A percentile compares a stretch with the other conserved stretches of the same genome.
These are phyloP conservation scores for Atta cephalotes DNA, from an alignment of 1,140 invertebrate genomes.

Conservation along the genomic window DNA sequence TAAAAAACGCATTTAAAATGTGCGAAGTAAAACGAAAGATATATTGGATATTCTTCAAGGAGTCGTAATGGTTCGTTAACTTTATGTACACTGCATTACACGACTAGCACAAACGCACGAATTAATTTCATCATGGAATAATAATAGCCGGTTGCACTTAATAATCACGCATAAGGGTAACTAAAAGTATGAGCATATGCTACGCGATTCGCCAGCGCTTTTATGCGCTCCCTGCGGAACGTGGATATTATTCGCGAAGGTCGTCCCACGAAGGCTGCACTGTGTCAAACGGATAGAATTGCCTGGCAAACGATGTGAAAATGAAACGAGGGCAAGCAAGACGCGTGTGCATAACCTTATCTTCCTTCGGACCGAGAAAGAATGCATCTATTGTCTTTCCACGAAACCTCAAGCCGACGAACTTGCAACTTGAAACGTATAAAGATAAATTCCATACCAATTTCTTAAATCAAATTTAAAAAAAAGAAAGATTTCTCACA, in stretches of 20 bases:
- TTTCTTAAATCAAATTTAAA: not conserved
- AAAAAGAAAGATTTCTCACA: not conserved
- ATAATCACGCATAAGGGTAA: conserved; percentile 47
- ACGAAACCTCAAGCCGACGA: conserved; percentile 53
- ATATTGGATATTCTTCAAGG: conserved; percentile 8
- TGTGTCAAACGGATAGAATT: conserved; percentile 71
- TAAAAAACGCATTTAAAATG: not conserved
- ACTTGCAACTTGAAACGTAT: not conserved
- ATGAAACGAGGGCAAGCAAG: conserved; percentile 69
- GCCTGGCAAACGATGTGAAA: conserved; percentile 65
- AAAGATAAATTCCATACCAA: not conserved
- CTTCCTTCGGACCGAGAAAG: conserved; percentile 31
- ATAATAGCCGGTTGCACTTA: conserved; percentile 53
- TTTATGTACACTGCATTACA: conserved; percentile 21
- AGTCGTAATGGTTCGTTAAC: conserved; percentile 32
- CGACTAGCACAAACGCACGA: conserved; percentile 17
- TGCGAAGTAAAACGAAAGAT: not conserved
- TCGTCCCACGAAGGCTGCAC: conserved; percentile 67
- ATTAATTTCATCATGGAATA: conserved; percentile 56
- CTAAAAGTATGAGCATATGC: conserved; percentile 43
- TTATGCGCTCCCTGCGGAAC: conserved; percentile 24
- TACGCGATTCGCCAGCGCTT: conserved; percentile 30
- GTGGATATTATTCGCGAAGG: conserved; percentile 69
- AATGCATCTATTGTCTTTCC: conserved; percentile 64
- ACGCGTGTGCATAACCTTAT: conserved; percentile 29